Conservation (phyloP, 2,113 vertebrate genomes). For the Colistium nudipinnis region DNA sequence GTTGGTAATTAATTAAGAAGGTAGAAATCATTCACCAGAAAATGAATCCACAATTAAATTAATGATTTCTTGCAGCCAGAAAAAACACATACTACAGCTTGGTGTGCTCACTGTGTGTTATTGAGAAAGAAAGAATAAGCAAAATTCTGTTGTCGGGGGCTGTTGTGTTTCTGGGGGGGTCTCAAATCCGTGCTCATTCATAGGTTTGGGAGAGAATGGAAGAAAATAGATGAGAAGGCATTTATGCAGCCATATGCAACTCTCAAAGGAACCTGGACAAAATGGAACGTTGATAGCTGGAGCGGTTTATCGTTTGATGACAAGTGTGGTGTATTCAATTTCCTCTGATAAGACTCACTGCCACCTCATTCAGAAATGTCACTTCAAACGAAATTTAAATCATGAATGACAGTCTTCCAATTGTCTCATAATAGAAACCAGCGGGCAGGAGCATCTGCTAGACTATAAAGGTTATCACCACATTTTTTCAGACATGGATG, state of each 20-base stretch:
- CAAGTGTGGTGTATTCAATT: not conserved
- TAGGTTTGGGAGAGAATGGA: not conserved
- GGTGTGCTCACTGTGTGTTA: not conserved
- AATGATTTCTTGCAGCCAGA: not conserved
- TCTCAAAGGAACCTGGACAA: not conserved
- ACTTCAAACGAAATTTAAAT: not conserved
- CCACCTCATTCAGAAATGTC: not conserved
- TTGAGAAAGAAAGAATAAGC: not conserved
- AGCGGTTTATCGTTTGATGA: not conserved
- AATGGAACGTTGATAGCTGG: not conserved
- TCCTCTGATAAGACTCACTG: not conserved
- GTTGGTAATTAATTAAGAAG: too few relatives aligned
- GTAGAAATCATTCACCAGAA: not conserved
- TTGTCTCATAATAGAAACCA: not conserved
- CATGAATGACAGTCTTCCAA: not conserved
- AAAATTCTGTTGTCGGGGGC: not conserved
- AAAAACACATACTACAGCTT: not conserved
- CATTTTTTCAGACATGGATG: not conserved
- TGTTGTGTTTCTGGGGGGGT: not conserved
- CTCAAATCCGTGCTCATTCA: not conserved
- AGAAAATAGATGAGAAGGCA: conserved; percentile 9
- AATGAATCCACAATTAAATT: not conserved
- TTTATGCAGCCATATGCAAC: not conserved
- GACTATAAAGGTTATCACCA: conserved; percentile 8
- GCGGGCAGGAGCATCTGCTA: conserved; percentile 14